Evolutionary conservation across 2,888 invertebrate species (phyloP), one percentile per base, ranked within the genome.

Genomic region (Agrilus biguttatus): DNA sequence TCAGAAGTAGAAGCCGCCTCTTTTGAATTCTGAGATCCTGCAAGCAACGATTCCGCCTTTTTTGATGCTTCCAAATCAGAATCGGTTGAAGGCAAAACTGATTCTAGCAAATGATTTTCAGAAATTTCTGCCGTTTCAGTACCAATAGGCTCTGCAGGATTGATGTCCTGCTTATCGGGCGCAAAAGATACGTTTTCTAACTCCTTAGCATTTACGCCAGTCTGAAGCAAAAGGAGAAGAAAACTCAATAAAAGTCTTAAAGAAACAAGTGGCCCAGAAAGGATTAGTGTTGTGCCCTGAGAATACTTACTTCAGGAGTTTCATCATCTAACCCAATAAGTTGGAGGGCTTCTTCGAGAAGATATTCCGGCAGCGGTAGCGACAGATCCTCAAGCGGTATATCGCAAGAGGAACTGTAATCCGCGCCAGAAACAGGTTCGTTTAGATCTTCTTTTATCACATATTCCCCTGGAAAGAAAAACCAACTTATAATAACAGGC

Each of bases 281-380:
- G 7, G 12, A 37, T 17, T 10, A 37, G 14, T 8, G 10, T 17
- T 10, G 8, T 6, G 5, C 6, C 21, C 5, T 21, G 7, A n/a
- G 5, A 21, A 8, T 14, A 33, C 53, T 53, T 59, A 72, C 73
- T 67, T 71, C 67, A 51, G 65, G 61, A 49, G 67, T 60, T 53
- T 61, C 66, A 58, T 79, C 79, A 55, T 82, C 78, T 54, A 83
- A 73, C 52, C 78, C 82, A n/a, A 81, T 80, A 37, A 83, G 71
- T 59, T 80, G 78, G 6, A 83, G 71, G 34, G 82, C 81, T 61
- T 83, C 82, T 60, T 83, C 83, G 39, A 83, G 73, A 39, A 81
- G 74, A 57, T 79, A 78, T 57, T 78, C 72, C 51, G 72, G 68
- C 42, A 73, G 59, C 47, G 71, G 70, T 46, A 73, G 59, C 32